Evolutionary conservation across 35 echinoderm and acorn worm genomes (phyloP), one percentile per base, ranked within the genome.

Genomic region (Stichopus chloronotus): DNA sequence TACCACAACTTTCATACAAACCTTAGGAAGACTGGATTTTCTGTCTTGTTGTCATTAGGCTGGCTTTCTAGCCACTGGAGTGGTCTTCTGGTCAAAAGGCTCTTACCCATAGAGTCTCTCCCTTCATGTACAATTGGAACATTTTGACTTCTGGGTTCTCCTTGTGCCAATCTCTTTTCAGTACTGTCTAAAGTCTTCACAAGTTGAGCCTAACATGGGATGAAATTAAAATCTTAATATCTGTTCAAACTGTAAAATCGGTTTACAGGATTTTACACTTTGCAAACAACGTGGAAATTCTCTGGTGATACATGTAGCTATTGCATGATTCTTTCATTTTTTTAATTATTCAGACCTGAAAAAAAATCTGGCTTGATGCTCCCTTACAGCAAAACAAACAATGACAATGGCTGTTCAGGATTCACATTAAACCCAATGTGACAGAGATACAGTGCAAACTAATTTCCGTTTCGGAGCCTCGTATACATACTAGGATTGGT

Each of bases 11-110:
- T 43, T 43, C 30, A 43, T 43, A 83, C 97, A 78, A 74, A 96
- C 97, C 92, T 96, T 86, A 93, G 94, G 13, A 96, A 84, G 13
- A 96, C 97, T 63, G 97, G 97, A 81, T 98, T 98, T 72, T 98
- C 95, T 56, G 97, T 96, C 59, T 88, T 69, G 79, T 90, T 69
- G 76, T 98, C 94, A 94, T 98, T 98, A 57, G 95, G 97, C 81
- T 95, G 56, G 84, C 97, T 96, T 63, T 98, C 97, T 8, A 98
- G 87, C 97, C 97, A 98, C 55, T 93, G 58, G 5, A 94, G 30
- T 71, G 94, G 92, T 76, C 97, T 58, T 16, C 90, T 57, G 22
- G 94, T 84, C 81, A 98, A 55, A 7, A 96, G 86, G 59, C 97
- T 98, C 83, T 98, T 91, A 23, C 97, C 95, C 97, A 98, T 98